Evolutionary conservation across 2,888 invertebrate species (phyloP).

Genomic region (Serrognathus titanus): DNA sequence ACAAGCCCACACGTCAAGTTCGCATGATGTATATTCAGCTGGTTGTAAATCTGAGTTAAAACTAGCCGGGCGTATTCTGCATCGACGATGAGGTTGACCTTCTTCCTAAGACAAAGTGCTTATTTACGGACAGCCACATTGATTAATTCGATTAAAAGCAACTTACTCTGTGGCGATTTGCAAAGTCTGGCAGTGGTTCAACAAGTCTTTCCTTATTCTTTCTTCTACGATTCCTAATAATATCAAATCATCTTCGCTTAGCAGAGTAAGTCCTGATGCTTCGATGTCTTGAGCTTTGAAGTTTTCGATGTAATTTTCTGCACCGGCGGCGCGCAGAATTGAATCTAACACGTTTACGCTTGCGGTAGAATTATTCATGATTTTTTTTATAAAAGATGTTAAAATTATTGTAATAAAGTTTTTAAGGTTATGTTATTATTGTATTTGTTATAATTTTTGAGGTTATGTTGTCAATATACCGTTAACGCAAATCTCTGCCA

Average conservation of each 20-base stretch:
- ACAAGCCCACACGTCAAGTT: constrained; percentile 28
- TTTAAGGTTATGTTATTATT: not conserved
- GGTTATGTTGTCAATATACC: too few species aligned
- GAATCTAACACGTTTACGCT: constrained; percentile 28
- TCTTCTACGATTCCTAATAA: constrained; percentile 33
- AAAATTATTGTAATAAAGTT: not conserved
- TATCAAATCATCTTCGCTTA: constrained; percentile 33
- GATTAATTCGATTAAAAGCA: not conserved
- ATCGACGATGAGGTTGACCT: constrained; percentile 19
- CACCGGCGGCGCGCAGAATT: constrained; percentile 33
- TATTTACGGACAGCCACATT: too few species aligned
- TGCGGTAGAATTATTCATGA: not conserved
- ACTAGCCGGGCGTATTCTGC: constrained; percentile 25
- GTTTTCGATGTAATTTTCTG: constrained; percentile 32
- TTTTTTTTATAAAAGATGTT: not conserved
- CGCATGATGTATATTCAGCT: constrained; percentile 29
- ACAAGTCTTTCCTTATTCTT: constrained; percentile 25
- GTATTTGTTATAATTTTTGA: not conserved
- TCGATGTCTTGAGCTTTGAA: constrained; percentile 31
- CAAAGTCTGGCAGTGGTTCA: constrained; percentile 27
- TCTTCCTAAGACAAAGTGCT: constrained; percentile 24
- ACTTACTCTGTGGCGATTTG: constrained; percentile 38
- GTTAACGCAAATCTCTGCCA: too few species aligned
- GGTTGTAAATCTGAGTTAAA: constrained; percentile 25
- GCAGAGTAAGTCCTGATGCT: constrained; percentile 30